phyloP scores from a whole-genome alignment of 2,888 invertebrate species.

The Meiosimyza platycephala region DNA sequence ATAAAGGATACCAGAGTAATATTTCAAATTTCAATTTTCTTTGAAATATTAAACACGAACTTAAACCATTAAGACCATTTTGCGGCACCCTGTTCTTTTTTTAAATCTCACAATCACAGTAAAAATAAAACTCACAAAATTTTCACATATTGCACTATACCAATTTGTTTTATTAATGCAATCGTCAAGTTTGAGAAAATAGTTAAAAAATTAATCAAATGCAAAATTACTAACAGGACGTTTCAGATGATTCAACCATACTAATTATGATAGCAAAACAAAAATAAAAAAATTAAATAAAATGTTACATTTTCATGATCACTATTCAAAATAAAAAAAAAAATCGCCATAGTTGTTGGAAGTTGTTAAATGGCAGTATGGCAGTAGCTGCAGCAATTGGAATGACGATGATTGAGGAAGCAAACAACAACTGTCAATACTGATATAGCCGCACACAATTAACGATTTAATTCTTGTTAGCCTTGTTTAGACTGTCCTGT shows the following conservation, averaged over 20 bases:
- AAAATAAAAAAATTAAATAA: background rate
- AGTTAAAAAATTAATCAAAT: background rate
- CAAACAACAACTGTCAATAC: too few relatives aligned
- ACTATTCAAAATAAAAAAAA: too few relatives aligned
- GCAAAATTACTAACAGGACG: conserved; percentile 21
- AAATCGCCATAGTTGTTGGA: background rate
- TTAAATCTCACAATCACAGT: too few relatives aligned
- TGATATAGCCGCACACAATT: too few relatives aligned
- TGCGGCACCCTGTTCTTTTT: too few relatives aligned
- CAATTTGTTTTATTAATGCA: conserved; percentile 14
- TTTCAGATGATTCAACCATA: conserved; percentile 31
- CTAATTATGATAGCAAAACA: background rate
- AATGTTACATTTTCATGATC: too few relatives aligned
- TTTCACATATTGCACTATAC: background rate
- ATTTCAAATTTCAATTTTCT: too few relatives aligned
- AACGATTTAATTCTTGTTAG: conserved; percentile 37
- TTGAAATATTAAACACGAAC: too few relatives aligned
- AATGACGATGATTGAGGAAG: background rate
- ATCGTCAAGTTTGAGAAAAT: conserved; percentile 6
- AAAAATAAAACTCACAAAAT: too few relatives aligned
- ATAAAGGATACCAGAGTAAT: too few relatives aligned
- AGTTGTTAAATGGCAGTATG: background rate
- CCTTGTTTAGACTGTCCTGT: conserved; percentile 63
- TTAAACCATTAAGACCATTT: too few relatives aligned
- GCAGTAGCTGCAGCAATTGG: too few relatives aligned